A percentile compares a stretch with the other conserved stretches of the same genome.
Evolutionary conservation across 2,888 invertebrate species (phyloP).

Genomic region (Plutella xylostella): DNA sequence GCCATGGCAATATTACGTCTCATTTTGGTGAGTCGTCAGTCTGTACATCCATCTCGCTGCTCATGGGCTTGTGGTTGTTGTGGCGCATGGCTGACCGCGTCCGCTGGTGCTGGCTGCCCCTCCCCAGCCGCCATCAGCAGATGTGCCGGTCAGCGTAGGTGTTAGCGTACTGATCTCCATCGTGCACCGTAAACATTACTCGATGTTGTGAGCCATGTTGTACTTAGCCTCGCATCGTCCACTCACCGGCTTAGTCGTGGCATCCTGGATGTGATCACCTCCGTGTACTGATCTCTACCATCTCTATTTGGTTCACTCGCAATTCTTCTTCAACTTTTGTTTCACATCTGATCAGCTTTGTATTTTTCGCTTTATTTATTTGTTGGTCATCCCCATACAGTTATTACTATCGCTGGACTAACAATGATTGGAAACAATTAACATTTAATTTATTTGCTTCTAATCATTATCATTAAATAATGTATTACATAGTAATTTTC

Average conservation of each 20-base stretch:
- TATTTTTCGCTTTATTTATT: constrained; percentile 33
- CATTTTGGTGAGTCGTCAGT: constrained; percentile 69
- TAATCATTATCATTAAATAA: constrained; percentile 16
- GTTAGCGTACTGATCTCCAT: constrained; percentile 36
- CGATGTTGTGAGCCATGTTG: constrained; percentile 53
- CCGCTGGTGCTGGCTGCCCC: constrained; percentile 33
- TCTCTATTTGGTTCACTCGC: constrained; percentile 41
- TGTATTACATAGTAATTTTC: constrained; percentile 9
- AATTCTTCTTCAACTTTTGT: constrained; percentile 43
- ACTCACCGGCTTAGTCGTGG: constrained; percentile 60
- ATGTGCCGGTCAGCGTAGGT: constrained; percentile 26
- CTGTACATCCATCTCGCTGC: constrained; percentile 43
- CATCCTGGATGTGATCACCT: constrained; percentile 54
- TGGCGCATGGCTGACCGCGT: constrained; percentile 44
- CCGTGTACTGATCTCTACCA: constrained; percentile 40
- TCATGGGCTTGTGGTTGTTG: constrained; percentile 65
- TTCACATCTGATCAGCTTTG: constrained; percentile 44
- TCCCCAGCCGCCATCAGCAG: constrained; percentile 22
- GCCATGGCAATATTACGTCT: constrained; percentile 67
- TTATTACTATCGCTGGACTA: constrained; percentile 32
- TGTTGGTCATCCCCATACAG: constrained; percentile 33
- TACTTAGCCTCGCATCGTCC: constrained; percentile 50
- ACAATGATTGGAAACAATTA: constrained; percentile 33
- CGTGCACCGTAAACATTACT: constrained; percentile 37
- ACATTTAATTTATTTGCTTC: constrained; percentile 26